Evolutionary conservation across 2,888 invertebrate species (phyloP).

Genomic region (Noctua pronuba): DNA sequence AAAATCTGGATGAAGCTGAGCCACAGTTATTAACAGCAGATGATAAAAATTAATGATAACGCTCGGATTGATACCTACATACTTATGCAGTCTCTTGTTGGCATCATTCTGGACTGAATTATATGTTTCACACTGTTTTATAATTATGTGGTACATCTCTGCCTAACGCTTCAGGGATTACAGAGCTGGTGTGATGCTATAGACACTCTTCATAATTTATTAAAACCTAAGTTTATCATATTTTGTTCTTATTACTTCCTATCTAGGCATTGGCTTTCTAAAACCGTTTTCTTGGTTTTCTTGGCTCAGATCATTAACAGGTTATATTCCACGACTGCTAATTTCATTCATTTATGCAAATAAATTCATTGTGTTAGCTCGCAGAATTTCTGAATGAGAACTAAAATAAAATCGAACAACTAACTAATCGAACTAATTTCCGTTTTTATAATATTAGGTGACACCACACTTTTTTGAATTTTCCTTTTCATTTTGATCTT

Average conservation of each 20-base stretch:
- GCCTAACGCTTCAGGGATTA: no score
- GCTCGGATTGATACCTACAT: not conserved
- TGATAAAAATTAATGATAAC: slow-evolving; percentile 25
- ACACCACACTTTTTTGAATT: no score
- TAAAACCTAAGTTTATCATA: not conserved
- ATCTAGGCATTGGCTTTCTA: not conserved
- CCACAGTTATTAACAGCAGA: slow-evolving; percentile 20
- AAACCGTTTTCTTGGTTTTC: no score
- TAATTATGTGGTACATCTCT: not conserved
- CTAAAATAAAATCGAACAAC: no score
- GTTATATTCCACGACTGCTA: not conserved
- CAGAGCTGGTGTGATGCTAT: no score
- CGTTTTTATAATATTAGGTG: no score
- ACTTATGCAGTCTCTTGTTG: not conserved
- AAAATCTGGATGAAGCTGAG: slow-evolving; percentile 28
- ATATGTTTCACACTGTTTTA: not conserved
- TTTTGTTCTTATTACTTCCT: not conserved
- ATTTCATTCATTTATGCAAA: slow-evolving; percentile 22
- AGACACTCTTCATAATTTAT: no score
- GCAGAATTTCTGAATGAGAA: no score
- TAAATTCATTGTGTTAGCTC: not conserved
- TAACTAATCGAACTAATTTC: no score
- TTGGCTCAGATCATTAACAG: not conserved
- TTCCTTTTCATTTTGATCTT: no score
- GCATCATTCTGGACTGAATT: not conserved